Conservation (phyloP, 2,888 invertebrate species). For the Byasa hedistus region DNA sequence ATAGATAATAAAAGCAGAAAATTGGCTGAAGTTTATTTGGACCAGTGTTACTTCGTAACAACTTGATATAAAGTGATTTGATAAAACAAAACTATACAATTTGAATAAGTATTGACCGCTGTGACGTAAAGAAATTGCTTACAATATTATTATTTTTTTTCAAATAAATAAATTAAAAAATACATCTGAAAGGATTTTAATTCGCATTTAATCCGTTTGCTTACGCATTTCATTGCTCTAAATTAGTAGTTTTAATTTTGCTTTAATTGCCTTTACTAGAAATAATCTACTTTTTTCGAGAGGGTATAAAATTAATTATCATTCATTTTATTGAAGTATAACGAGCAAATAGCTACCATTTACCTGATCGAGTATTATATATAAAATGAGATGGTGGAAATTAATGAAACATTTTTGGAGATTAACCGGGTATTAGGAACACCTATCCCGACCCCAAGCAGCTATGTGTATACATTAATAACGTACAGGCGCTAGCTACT, state of each 20-base stretch:
- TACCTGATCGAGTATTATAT: background rate
- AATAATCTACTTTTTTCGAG: conserved; percentile 24
- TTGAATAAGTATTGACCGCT: background rate
- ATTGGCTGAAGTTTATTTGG: too few species aligned
- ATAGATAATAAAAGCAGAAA: too few species aligned
- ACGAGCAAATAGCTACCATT: conserved; percentile 4
- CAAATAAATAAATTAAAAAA: background rate
- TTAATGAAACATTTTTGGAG: background rate
- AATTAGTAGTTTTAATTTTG: conserved; percentile 24
- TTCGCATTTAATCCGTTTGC: background rate
- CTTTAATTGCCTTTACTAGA: conserved; percentile 19
- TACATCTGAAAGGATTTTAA: background rate
- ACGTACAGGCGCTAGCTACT: too few species aligned
- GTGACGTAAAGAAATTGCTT: too few species aligned
- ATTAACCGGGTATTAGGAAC: too few species aligned
- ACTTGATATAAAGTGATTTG: too few species aligned
- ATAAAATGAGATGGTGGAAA: background rate
- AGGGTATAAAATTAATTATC: conserved; percentile 20
- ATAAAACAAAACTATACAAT: too few species aligned
- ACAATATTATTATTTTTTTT: background rate
- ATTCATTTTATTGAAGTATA: conserved; percentile 3
- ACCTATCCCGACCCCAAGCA: too few species aligned
- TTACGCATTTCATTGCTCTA: conserved; percentile 14
- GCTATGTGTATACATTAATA: too few species aligned
- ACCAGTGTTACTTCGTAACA: too few species aligned